phyloP scores from a whole-genome alignment of 2,888 invertebrate species.

The Catocala fraxini region DNA sequence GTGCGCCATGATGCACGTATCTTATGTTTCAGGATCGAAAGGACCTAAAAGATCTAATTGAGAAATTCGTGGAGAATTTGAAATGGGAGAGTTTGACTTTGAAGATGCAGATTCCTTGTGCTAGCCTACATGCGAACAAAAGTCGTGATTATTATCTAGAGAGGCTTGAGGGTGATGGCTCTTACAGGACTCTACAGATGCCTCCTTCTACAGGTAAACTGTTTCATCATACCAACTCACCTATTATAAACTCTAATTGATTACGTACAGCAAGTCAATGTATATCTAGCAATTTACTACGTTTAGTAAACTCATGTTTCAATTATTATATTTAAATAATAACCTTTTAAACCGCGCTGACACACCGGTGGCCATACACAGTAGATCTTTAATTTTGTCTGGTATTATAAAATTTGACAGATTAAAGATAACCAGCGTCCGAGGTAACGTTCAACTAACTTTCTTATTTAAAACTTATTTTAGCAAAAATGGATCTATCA shows the following conservation, averaged over 20 bases:
- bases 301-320: too few relatives aligned
- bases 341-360: too few relatives aligned
- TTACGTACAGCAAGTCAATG: too few relatives aligned
- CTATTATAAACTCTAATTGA: too few relatives aligned
- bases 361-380: too few relatives aligned
- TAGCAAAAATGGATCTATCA: conserved; percentile 69
- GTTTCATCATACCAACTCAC: too few relatives aligned
- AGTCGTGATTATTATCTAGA: conserved; percentile 72
- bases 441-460: background rate
- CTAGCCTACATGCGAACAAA: conserved; percentile 53
- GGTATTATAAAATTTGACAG: too few relatives aligned
- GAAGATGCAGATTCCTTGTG: conserved; percentile 77
- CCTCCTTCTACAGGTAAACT: conserved; percentile 63
- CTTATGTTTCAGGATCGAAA: conserved; percentile 64
- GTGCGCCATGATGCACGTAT: background rate
- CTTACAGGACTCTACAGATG: conserved; percentile 74
- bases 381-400: too few relatives aligned
- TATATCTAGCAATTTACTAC: too few relatives aligned
- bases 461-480: conserved; percentile 7
- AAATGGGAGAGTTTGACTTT: conserved; percentile 71
- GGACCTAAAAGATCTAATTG: conserved; percentile 61
- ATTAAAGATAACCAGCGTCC: too few relatives aligned
- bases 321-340: too few relatives aligned
- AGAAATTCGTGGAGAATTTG: conserved; percentile 69
- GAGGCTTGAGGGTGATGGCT: conserved; percentile 68